These are phyloP conservation scores for Hipposideros armiger DNA, from an alignment of 2,113 vertebrate genomes.

Conservation along the genomic window DNA sequence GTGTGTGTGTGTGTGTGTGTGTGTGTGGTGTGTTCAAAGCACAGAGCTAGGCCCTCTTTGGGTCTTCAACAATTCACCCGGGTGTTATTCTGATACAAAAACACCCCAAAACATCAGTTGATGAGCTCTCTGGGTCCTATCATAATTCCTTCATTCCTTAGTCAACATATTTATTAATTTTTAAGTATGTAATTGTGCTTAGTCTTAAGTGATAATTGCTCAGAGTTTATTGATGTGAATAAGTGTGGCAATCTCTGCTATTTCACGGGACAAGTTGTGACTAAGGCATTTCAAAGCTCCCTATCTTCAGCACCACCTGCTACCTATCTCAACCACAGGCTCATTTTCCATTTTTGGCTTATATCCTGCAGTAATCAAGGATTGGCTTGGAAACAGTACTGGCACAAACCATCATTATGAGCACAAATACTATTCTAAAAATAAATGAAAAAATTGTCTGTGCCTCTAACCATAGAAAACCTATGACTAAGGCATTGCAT, in stretches of 20 bases:
- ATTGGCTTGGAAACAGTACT: conserved; percentile 76
- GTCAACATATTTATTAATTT: background rate
- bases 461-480: background rate
- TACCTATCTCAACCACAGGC: conserved; percentile 36
- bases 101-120: background rate
- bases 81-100: background rate
- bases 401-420: conserved; percentile 59
- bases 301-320: conserved; percentile 74
- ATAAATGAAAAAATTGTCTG: conserved; percentile 72
- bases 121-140: background rate
- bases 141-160: conserved; percentile 24
- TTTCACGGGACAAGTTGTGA: conserved; percentile 61
- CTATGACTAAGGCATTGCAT: conserved; percentile 54
- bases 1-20: no score
- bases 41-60: background rate
- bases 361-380: conserved; percentile 72
- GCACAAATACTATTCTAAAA: conserved; percentile 80
- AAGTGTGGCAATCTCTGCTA: background rate
- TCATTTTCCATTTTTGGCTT: conserved; percentile 79
- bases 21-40: background rate
- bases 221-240: background rate
- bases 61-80: background rate
- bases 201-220: background rate
- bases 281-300: conserved; percentile 80
- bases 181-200: conserved; percentile 1